Base-by-base conservation (phyloP, 2,888 invertebrate species). In the Heteropelma amictum region DNA sequence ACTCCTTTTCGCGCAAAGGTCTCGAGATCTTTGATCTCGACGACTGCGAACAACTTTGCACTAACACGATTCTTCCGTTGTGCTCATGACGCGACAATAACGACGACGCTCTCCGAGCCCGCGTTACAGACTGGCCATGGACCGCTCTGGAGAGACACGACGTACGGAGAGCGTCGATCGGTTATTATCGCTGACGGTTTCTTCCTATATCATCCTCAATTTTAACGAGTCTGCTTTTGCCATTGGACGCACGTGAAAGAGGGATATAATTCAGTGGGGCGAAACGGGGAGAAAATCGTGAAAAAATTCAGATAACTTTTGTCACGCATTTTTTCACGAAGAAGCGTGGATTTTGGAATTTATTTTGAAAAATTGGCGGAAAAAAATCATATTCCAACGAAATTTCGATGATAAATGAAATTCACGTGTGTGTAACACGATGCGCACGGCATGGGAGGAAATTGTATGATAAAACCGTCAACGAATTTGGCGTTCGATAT, bases 51-150 rank as follows among this genome's bases (percentile, higher is more conserved):
- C n/a, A 21, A 19, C n/a, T 2, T 84, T 80, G 81, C 81, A 85
- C 84, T 83, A 83, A 84, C 85, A 84, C 82, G 60, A 64, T 47
- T 51, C 82, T 83, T 7, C 83, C 81, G 81, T 80, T 75, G 51
- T 77, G 75, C 79, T 81, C 81, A 79, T 81, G 81, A 80, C 83
- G 81, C 82, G 51, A 53, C 49, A 53, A 51, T 56, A 42, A 64
- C 75, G 61, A 58, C 60, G 81, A 78, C 77, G 83, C 86, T 83
- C 83, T 78, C 81, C 80, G 84, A 83, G 84, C 85, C 85, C 86
- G 81, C 87, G 86, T 87, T 80, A 81, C 86, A 81, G 80, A 88
- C 87, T 87, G 86, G 85, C 80, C 78, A 76, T 26, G 17, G 26
- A 14, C 26, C 23, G 23, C 6, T n/a, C 45, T n/a, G n/a, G n/a